Conservation (phyloP, 1,140 invertebrate species). For the Diploscapter pachys region DNA sequence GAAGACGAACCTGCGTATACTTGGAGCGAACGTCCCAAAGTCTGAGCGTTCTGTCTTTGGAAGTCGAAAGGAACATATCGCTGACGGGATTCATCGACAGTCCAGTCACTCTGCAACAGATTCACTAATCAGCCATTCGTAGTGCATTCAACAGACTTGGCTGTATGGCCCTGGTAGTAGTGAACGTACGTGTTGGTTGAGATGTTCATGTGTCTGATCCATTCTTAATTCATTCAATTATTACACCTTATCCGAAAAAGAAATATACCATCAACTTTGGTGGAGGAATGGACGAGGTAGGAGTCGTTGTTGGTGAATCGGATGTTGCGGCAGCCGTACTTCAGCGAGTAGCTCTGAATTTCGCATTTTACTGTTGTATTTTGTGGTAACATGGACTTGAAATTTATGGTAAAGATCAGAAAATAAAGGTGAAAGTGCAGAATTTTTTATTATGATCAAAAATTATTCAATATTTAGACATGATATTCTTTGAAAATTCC, state of each 20-base stretch:
- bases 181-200: constrained; percentile 99
- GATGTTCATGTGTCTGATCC: constrained; percentile 89
- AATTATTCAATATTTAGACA: no score
- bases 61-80: constrained; percentile 94
- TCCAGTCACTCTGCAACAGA: constrained; percentile 75
- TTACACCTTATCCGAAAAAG: neutral
- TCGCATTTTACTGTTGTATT: no score
- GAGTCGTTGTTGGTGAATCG: constrained; percentile 97
- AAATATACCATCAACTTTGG: constrained; percentile 81
- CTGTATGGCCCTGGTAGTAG: constrained; percentile 82
- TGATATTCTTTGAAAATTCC: no score
- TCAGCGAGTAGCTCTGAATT: constrained; percentile 59
- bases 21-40: constrained; percentile 94
- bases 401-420: no score
- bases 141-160: constrained; percentile 69
- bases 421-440: no score
- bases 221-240: constrained; percentile 67
- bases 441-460: no score
- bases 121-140: neutral
- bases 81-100: constrained; percentile 93
- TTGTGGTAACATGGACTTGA: no score
- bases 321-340: constrained; percentile 97
- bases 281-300: constrained; percentile 95
- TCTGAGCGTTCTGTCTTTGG: constrained; percentile 89
- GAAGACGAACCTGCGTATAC: constrained; percentile 71